Conservation (phyloP, 2,888 invertebrate species). For the Eurois occulta region DNA sequence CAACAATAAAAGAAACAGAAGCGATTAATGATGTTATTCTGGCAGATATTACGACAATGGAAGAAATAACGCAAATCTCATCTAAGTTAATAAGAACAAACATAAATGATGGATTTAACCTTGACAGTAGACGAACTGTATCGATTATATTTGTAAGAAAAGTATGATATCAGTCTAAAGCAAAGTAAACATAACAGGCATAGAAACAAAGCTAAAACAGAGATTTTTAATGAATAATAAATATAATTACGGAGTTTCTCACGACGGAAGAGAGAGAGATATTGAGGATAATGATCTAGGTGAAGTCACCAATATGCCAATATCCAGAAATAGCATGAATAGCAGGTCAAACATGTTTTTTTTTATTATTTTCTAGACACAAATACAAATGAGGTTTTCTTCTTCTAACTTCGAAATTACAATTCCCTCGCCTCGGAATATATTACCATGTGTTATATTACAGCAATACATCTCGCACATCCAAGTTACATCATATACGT, state of each 20-base stretch:
- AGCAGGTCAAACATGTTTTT: too few relatives aligned
- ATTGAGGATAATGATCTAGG: neutral
- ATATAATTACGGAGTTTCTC: neutral
- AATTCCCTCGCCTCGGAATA: neutral
- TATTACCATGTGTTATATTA: constrained; percentile 5
- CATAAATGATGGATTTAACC: constrained; percentile 31
- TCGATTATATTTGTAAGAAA: constrained; percentile 22
- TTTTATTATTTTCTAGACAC: neutral
- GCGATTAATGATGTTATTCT: constrained; percentile 2
- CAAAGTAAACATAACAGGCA: neutral
- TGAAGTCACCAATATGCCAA: neutral
- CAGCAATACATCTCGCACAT: constrained; percentile 27
- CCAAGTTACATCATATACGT: constrained; percentile 16
- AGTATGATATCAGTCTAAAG: neutral
- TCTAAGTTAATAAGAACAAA: constrained; percentile 30
- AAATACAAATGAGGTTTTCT: neutral
- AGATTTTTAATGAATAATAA: neutral
- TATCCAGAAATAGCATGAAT: neutral
- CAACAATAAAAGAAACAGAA: neutral
- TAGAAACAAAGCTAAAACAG: neutral
- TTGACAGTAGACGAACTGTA: constrained; percentile 37
- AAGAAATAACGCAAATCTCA: constrained; percentile 28
- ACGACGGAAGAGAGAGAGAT: neutral
- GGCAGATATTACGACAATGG: constrained; percentile 6
- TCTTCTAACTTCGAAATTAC: neutral